phyloP scores from a whole-genome alignment of 2,113 vertebrate genomes.

The Mobula hypostoma region DNA sequence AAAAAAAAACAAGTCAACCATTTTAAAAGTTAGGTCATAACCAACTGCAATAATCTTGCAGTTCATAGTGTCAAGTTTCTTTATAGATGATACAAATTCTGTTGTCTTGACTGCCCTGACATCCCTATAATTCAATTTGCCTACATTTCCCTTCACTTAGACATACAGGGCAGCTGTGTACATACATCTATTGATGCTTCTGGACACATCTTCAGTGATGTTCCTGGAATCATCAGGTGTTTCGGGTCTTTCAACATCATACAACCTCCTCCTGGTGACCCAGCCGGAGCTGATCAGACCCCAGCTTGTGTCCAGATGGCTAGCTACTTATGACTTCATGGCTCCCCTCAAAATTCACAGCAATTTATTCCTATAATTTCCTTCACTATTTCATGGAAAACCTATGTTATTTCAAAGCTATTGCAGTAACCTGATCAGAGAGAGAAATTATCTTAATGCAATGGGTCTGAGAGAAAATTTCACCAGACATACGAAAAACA shows the following conservation, averaged over 20 bases:
- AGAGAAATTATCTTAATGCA: not conserved
- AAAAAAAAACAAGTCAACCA: not conserved
- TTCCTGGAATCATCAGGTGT: no score
- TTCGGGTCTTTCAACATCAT: no score
- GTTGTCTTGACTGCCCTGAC: not conserved
- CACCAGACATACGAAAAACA: not conserved
- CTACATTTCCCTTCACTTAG: not conserved
- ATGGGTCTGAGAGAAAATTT: not conserved
- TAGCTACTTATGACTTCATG: no score
- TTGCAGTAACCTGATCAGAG: not conserved
- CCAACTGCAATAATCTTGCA: not conserved
- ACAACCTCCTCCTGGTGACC: no score
- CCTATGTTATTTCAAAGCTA: not conserved
- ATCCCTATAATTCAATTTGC: not conserved
- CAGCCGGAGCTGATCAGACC: no score
- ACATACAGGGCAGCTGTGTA: not conserved
- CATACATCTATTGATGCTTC: no score
- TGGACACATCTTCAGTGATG: no score
- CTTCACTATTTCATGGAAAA: not conserved
- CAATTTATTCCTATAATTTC: not conserved
- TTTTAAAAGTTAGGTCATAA: not conserved
- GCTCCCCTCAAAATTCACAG: not conserved
- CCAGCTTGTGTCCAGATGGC: no score
- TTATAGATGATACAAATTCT: not conserved
- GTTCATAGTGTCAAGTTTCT: not conserved